These are phyloP conservation scores for Hirundo rustica DNA, from an alignment of 2,797 vertebrate genomes.

Conservation along the genomic window DNA sequence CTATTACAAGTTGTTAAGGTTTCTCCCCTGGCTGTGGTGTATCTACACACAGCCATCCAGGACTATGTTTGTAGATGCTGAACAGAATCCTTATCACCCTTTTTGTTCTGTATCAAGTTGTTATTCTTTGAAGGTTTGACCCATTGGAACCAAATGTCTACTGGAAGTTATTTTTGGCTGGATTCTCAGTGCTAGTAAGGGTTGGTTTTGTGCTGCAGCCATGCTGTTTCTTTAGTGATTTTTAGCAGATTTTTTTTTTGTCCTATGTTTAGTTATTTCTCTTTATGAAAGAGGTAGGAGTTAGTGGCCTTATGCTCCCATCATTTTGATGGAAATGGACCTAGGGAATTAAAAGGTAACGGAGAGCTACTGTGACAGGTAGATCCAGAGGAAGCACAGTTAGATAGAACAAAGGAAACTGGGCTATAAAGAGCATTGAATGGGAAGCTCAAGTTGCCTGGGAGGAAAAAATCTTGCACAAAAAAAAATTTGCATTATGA, in stretches of 20 bases:
- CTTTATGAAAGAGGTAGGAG: background rate
- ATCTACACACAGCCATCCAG: background rate
- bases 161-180: constrained; percentile 25
- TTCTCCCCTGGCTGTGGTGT: background rate
- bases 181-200: background rate
- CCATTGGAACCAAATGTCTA: background rate
- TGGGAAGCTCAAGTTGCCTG: background rate
- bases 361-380: background rate
- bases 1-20: background rate
- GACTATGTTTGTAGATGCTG: background rate
- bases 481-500: background rate
- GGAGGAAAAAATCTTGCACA: background rate
- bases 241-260: background rate
- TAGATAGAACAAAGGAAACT: background rate
- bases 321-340: background rate
- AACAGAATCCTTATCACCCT: background rate
- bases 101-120: background rate
- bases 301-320: background rate
- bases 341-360: background rate
- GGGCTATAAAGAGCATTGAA: background rate
- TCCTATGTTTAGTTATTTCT: background rate
- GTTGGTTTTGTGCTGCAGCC: background rate
- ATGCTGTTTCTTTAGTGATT: background rate
- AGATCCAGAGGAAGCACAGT: background rate
- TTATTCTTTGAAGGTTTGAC: background rate